Percentiles rank a stretch among this genome's conserved stretches.
Conservation (phyloP, 2,113 vertebrate genomes). For the Tragulus kanchil region DNA sequence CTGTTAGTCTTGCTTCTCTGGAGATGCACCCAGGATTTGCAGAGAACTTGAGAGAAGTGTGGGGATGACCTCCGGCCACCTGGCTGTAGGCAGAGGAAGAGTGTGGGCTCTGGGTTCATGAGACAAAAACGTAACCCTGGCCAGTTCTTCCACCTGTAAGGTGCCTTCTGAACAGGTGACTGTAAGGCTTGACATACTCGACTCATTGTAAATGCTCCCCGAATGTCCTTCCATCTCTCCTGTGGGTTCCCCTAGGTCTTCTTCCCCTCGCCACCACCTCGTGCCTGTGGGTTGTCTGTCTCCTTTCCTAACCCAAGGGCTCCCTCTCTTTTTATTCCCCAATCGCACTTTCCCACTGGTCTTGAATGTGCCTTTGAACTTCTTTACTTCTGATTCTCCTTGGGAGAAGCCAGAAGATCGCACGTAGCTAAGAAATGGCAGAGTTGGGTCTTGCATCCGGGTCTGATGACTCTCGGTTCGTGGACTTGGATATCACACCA, state of each 20-base stretch:
- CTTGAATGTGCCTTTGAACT: background rate
- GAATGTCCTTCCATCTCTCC: background rate
- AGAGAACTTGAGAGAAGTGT: background rate
- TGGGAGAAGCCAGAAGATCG: background rate
- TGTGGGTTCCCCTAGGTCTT: background rate
- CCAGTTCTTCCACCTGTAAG: background rate
- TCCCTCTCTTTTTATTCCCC: background rate
- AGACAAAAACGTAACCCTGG: background rate
- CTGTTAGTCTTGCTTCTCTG: background rate
- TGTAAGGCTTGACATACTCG: background rate
- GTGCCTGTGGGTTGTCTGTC: background rate
- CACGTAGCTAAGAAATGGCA: background rate
- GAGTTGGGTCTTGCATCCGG: background rate
- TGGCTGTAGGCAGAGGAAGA: background rate
- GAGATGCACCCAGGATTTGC: background rate
- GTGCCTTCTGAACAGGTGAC: background rate
- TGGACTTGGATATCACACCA: background rate
- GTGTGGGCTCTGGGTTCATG: background rate
- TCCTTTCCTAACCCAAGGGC: background rate
- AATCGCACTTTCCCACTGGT: background rate
- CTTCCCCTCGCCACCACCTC: background rate
- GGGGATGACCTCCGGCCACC: background rate
- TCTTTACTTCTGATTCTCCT: slow-evolving; percentile 1
- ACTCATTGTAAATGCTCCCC: background rate
- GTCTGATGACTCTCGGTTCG: background rate